phyloP scores from a whole-genome alignment of 1,140 invertebrate genomes.

The Diuraphis noxia region DNA sequence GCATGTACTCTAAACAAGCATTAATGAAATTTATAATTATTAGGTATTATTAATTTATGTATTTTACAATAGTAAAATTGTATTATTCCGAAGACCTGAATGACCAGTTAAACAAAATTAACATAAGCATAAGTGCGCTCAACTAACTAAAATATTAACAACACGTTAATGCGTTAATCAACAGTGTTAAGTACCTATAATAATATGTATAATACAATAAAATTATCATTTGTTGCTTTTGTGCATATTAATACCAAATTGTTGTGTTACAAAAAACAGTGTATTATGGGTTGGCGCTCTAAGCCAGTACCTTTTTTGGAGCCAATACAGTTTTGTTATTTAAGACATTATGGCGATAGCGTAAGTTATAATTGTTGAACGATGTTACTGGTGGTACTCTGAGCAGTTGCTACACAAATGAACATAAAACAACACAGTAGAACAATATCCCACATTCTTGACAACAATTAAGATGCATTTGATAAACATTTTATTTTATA shows the following conservation, averaged over 20 bases:
- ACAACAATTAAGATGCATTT: background rate
- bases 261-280: conserved; percentile 14
- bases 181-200: conserved; percentile 8
- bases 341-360: conserved; percentile 35
- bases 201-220: conserved; percentile 9
- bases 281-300: conserved; percentile 27
- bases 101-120: background rate
- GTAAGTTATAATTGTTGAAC: conserved; percentile 43
- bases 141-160: conserved; percentile 27
- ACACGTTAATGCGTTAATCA: background rate
- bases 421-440: conserved; percentile 46
- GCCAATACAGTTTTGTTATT: conserved; percentile 26
- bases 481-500: background rate
- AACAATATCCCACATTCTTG: conserved; percentile 29
- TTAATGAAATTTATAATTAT: background rate
- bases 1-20: conserved; percentile 46
- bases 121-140: background rate
- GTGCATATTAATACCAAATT: conserved; percentile 24
- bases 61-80: background rate
- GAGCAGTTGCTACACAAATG: conserved; percentile 47
- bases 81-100: background rate
- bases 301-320: conserved; percentile 48
- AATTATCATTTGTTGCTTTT: background rate
- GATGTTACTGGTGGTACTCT: conserved; percentile 35
- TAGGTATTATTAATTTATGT: background rate